Percentiles rank a stretch among this genome's conserved stretches.
phyloP scores from a whole-genome alignment of 2,888 invertebrate genomes.

The Omphaloscelis lunosa region DNA sequence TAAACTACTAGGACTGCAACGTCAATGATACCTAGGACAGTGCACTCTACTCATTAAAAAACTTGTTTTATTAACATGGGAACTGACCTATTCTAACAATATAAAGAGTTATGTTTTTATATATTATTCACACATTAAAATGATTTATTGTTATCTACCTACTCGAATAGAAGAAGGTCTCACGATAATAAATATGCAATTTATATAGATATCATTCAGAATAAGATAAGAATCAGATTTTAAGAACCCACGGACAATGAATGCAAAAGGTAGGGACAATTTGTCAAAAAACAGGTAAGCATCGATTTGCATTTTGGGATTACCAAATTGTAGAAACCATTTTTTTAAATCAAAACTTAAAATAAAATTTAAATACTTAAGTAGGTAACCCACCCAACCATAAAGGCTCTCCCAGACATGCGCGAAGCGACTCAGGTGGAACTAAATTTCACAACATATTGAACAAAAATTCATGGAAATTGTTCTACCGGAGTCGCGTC shows the following conservation, averaged over 20 bases:
- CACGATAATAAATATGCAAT: background rate
- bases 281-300: background rate
- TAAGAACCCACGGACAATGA: background rate
- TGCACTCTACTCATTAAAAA: background rate
- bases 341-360: no score
- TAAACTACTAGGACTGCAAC: no score
- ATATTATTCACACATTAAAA: background rate
- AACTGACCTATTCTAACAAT: background rate
- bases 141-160: background rate
- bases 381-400: background rate
- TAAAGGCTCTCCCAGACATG: background rate
- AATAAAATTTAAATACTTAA: no score
- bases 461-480: no score
- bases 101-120: background rate
- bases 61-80: background rate
- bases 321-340: no score
- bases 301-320: background rate
- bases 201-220: background rate
- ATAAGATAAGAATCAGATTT: background rate
- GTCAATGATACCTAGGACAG: conserved; percentile 2
- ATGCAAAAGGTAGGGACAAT: background rate
- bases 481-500: no score
- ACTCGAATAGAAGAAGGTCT: background rate
- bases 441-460: background rate
- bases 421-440: background rate